Evolutionary conservation across 1,140 invertebrate species (phyloP).

Genomic region (Sycobia sp.): DNA sequence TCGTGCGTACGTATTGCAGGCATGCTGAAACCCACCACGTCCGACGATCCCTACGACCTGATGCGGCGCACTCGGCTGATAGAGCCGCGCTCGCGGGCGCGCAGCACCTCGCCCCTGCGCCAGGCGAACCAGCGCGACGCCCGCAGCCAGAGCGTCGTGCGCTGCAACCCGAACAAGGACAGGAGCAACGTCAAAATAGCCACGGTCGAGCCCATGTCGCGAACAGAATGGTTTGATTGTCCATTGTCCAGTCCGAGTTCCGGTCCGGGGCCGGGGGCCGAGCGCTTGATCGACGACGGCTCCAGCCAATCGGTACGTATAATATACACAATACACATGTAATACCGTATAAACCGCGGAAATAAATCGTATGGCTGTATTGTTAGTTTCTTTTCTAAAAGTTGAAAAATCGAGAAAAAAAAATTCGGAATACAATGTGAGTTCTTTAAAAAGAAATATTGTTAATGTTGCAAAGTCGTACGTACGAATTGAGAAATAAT

Average conservation of each 20-base stretch:
- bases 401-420: too few relatives aligned
- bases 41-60: slow-evolving; percentile 78
- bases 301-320: slow-evolving; percentile 9
- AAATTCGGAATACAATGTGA: too few relatives aligned
- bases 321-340: too few relatives aligned
- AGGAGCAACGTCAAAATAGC: neutral
- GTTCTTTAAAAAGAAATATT: too few relatives aligned
- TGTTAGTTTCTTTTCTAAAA: too few relatives aligned
- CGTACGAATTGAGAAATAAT: too few relatives aligned
- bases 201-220: slow-evolving; percentile 35
- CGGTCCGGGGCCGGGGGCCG: neutral
- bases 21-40: slow-evolving; percentile 49
- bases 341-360: too few relatives aligned
- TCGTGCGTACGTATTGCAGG: too few relatives aligned
- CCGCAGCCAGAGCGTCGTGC: slow-evolving; percentile 63
- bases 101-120: slow-evolving; percentile 66
- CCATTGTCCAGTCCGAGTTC: neutral
- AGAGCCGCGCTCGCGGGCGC: slow-evolving; percentile 67
- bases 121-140: slow-evolving; percentile 60
- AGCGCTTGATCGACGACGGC: slow-evolving; percentile 2
- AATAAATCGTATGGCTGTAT: too few relatives aligned
- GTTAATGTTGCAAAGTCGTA: too few relatives aligned
- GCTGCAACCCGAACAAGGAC: slow-evolving; percentile 45
- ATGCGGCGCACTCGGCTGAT: slow-evolving; percentile 76
- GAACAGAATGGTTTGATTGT: slow-evolving; percentile 54